phyloP scores from a whole-genome alignment of 1,140 invertebrate genomes.

The Hyposmocoma kahamanoa region DNA sequence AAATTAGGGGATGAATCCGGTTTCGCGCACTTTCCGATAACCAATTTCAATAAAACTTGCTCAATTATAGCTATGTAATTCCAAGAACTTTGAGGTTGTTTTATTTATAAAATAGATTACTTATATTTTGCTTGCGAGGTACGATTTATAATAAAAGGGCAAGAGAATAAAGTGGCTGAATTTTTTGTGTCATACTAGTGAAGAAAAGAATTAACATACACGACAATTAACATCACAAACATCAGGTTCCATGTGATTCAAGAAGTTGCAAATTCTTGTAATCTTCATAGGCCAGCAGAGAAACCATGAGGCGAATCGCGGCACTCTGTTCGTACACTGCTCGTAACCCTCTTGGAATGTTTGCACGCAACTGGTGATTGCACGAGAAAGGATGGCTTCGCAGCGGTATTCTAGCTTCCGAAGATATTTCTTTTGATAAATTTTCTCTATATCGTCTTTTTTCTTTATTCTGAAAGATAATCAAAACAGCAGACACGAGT shows the following conservation, averaged over 20 bases:
- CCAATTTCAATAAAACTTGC: too few species aligned
- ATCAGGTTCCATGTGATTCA: conserved; percentile 53
- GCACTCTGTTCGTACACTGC: conserved; percentile 75
- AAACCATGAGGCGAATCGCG: conserved; percentile 72
- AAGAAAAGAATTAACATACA: too few species aligned
- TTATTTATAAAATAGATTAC: too few species aligned
- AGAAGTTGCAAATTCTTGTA: conserved; percentile 80
- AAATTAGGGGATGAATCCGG: too few species aligned
- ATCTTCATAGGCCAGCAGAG: conserved; percentile 83
- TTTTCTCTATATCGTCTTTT: conserved; percentile 40
- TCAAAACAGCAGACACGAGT: not conserved
- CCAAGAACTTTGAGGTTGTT: too few species aligned
- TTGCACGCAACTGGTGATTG: conserved; percentile 67
- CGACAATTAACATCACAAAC: conserved; percentile 62
- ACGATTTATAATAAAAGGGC: too few species aligned
- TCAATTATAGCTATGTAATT: too few species aligned
- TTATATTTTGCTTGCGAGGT: too few species aligned
- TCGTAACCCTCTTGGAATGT: conserved; percentile 76
- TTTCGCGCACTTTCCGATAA: too few species aligned
- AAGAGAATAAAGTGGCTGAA: too few species aligned
- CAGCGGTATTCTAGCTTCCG: conserved; percentile 79
- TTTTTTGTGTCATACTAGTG: too few species aligned
- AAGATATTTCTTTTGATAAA: conserved; percentile 74
- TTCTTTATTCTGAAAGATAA: conserved; percentile 10
- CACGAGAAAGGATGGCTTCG: conserved; percentile 73